Conservation (phyloP, 2,113 vertebrate genomes). For the Solenodon paradoxus region DNA sequence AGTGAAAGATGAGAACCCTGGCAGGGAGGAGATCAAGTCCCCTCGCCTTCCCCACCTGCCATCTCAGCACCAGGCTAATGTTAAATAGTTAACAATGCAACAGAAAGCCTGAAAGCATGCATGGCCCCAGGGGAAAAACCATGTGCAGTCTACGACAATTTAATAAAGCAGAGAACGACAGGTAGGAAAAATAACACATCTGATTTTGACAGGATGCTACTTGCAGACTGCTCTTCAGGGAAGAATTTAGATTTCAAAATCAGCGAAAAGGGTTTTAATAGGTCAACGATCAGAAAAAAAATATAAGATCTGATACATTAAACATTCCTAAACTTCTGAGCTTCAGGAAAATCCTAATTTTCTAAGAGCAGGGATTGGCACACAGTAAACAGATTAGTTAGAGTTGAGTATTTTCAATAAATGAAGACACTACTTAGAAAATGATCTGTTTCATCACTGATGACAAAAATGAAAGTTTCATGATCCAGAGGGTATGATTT, state of each 20-base stretch:
- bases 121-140: not conserved
- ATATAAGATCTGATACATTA: not conserved
- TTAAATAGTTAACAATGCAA: constrained; percentile 24
- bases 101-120: not conserved
- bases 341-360: constrained; percentile 22
- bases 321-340: not conserved
- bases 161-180: not conserved
- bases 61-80: not conserved
- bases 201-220: not conserved
- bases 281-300: not conserved
- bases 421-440: not conserved
- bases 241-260: constrained; percentile 40
- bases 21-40: constrained; percentile 28
- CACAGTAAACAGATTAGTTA: not conserved
- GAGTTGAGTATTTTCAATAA: not conserved
- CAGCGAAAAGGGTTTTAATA: not conserved
- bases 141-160: not conserved
- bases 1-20: constrained; percentile 37
- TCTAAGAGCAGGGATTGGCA: not conserved
- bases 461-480: not conserved
- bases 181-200: not conserved
- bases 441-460: not conserved
- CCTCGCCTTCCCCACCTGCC: constrained; percentile 58
- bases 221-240: not conserved
- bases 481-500: not conserved